Conservation (phyloP, 2,113 vertebrate genomes). For the Todiramphus chloris region DNA sequence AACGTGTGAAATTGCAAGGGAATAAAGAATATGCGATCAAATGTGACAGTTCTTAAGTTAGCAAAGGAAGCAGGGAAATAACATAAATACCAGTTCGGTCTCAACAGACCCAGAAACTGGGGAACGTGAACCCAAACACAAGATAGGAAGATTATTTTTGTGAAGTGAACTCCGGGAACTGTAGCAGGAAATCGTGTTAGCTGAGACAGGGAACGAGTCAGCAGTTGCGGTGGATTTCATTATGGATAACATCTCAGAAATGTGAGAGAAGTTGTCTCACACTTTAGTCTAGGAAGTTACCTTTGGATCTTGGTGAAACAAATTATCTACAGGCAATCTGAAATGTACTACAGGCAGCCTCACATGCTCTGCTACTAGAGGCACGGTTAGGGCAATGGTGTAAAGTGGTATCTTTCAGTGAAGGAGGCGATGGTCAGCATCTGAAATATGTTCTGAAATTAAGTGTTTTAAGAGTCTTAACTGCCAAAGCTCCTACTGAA, state of each 20-base stretch:
- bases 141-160: not conserved
- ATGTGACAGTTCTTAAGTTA: constrained; percentile 9
- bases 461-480: not conserved
- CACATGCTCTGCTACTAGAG: not conserved
- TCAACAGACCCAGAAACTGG: not conserved
- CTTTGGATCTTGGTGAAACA: not conserved
- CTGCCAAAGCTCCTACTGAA: not conserved
- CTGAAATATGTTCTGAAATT: not conserved
- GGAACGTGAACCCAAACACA: not conserved
- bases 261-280: constrained; percentile 14
- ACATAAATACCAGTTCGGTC: not conserved
- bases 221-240: not conserved
- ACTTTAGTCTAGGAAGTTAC: not conserved
- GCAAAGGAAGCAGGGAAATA: not conserved
- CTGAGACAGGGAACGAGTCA: not conserved
- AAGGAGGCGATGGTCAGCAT: not conserved
- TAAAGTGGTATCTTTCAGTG: not conserved
- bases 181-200: constrained; percentile 13
- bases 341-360: not conserved
- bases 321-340: not conserved
- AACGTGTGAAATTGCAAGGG: not conserved
- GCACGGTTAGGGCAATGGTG: not conserved
- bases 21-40: not conserved
- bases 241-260: not conserved
- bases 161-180: constrained; percentile 5